phyloP scores from a whole-genome alignment of 2,797 vertebrate species.

The Gymnocypris eckloni region DNA sequence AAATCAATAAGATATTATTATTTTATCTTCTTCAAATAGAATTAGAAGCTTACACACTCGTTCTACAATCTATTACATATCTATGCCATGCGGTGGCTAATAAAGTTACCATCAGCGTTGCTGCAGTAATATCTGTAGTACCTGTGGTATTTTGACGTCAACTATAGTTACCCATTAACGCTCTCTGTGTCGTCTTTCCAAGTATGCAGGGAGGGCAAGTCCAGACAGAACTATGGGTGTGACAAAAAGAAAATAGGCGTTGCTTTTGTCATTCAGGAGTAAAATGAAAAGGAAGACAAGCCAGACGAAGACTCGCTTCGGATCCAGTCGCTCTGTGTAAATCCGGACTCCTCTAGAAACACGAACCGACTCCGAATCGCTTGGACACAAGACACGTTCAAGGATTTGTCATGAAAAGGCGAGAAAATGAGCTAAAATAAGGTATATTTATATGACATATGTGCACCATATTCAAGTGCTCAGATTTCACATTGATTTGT shows the following conservation, averaged over 20 bases:
- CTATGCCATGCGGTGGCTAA: not conserved
- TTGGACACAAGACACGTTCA: not conserved
- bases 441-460: conserved; percentile 21
- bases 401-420: conserved; percentile 18
- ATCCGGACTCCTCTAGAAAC: not conserved
- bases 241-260: conserved; percentile 49
- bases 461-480: not conserved
- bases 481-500: conserved; percentile 21
- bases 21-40: not conserved
- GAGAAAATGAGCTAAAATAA: not conserved
- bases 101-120: not conserved
- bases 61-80: not conserved
- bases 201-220: conserved; percentile 43
- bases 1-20: not conserved
- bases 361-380: not conserved
- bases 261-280: conserved; percentile 25
- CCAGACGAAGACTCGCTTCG: not conserved
- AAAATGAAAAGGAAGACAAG: conserved; percentile 29
- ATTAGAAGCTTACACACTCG: not conserved
- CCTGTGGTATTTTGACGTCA: not conserved
- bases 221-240: conserved; percentile 54
- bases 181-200: not conserved
- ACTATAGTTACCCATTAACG: not conserved
- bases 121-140: not conserved
- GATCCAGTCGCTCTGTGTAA: not conserved